A percentile compares a stretch with the other conserved stretches of the same genome.
Conservation (phyloP, 1,140 invertebrate genomes). For the Drosophila eugracilis region DNA sequence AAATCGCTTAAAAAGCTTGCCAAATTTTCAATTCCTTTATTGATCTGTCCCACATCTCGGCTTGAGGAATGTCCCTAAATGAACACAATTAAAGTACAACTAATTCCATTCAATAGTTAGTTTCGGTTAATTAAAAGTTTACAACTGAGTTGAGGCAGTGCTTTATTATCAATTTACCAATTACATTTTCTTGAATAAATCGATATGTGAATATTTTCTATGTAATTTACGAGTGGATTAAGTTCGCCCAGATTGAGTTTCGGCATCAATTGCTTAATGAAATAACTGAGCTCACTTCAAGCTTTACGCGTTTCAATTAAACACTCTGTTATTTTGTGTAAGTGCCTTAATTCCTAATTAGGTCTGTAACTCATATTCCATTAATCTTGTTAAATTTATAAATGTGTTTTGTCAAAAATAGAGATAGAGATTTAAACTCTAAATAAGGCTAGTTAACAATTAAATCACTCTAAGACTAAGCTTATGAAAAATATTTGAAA, state of each 20-base stretch:
- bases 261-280: slow-evolving; percentile 30
- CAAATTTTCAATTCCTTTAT: slow-evolving; percentile 54
- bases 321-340: slow-evolving; percentile 3
- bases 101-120: slow-evolving; percentile 15
- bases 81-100: slow-evolving; percentile 11
- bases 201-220: slow-evolving; percentile 26
- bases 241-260: slow-evolving; percentile 9
- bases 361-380: too few species aligned
- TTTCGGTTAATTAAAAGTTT: slow-evolving; percentile 39
- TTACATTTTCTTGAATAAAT: slow-evolving; percentile 12
- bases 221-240: slow-evolving; percentile 20
- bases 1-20: slow-evolving; percentile 61
- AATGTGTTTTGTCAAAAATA: neutral
- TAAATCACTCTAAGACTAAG: neutral
- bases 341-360: too few species aligned
- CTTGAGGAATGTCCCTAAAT: too few species aligned
- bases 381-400: too few species aligned
- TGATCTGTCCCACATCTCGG: slow-evolving; percentile 46
- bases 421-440: too few species aligned
- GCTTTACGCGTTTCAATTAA: slow-evolving; percentile 1
- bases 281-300: slow-evolving; percentile 15
- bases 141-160: slow-evolving; percentile 20
- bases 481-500: neutral
- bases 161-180: slow-evolving; percentile 14
- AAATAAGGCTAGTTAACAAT: neutral